A percentile compares a stretch with the other conserved stretches of the same genome.
Conservation (phyloP, 2,888 invertebrate species). For the Morpho helenor region DNA sequence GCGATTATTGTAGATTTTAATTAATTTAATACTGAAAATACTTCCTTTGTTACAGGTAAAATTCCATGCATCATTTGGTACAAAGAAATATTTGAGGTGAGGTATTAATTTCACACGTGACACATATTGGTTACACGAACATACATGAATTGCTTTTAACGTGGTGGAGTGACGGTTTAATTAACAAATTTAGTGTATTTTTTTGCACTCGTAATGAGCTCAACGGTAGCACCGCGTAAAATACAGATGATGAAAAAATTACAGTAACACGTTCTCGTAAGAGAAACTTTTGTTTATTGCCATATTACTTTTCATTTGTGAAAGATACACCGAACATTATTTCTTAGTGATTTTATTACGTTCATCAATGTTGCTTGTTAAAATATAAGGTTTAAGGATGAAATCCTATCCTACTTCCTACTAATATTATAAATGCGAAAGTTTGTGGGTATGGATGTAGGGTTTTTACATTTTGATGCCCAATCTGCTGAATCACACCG, state of each 20-base stretch:
- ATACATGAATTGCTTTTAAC: slow-evolving; percentile 27
- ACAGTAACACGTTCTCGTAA: slow-evolving; percentile 12
- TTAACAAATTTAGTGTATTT: slow-evolving; percentile 29
- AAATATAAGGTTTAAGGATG: neutral
- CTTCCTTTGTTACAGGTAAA: slow-evolving; percentile 62
- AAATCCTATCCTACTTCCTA: too few relatives aligned
- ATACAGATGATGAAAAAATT: slow-evolving; percentile 27
- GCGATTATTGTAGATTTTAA: slow-evolving; percentile 27
- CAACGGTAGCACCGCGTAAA: slow-evolving; percentile 28
- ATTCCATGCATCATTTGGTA: slow-evolving; percentile 32
- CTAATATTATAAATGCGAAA: too few relatives aligned
- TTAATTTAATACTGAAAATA: slow-evolving; percentile 13
- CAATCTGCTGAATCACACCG: too few relatives aligned
- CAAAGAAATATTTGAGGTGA: slow-evolving; percentile 54
- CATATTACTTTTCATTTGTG: neutral
- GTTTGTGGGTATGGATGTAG: too few relatives aligned
- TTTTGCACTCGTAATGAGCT: slow-evolving; percentile 25
- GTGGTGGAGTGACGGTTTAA: slow-evolving; percentile 27
- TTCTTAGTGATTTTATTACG: neutral
- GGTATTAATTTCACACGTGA: slow-evolving; percentile 31
- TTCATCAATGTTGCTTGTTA: neutral
- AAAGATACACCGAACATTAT: neutral
- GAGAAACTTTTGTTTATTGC: slow-evolving; percentile 4
- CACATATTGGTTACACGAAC: slow-evolving; percentile 24
- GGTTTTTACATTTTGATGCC: too few relatives aligned